These are phyloP conservation scores for Acanthopagrus latus DNA, from an alignment of 2,797 vertebrate species.

Conservation along the genomic window DNA sequence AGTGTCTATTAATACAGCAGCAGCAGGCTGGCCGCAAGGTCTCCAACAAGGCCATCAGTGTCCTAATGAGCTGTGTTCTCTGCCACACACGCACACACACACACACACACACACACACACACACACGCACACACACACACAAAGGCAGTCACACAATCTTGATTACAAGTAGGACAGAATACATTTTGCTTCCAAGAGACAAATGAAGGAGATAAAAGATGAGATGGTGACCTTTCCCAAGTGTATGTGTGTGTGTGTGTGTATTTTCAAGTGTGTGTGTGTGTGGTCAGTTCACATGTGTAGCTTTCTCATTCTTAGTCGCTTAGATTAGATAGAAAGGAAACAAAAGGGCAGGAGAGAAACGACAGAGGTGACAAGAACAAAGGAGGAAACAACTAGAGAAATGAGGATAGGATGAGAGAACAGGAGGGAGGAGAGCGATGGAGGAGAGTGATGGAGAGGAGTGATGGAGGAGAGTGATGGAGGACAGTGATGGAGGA, in stretches of 20 bases:
- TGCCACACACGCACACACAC: slow-evolving; percentile 15
- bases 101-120: slow-evolving; percentile 29
- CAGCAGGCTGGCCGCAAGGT: slow-evolving; percentile 36
- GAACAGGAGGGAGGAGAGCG: neutral
- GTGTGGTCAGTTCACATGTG: neutral
- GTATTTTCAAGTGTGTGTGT: slow-evolving; percentile 31
- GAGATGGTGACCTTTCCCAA: slow-evolving; percentile 42
- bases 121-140: slow-evolving; percentile 35
- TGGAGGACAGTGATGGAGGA: no score
- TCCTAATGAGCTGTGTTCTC: slow-evolving; percentile 60
- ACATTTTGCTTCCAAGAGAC: slow-evolving; percentile 28
- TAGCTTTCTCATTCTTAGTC: neutral
- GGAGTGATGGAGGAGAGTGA: no score
- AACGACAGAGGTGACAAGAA: no score
- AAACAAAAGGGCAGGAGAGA: neutral
- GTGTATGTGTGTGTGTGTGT: slow-evolving; percentile 15
- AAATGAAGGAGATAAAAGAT: slow-evolving; percentile 40
- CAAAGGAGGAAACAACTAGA: neutral
- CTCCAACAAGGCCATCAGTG: slow-evolving; percentile 54
- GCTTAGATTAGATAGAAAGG: neutral
- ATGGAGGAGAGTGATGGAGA: no score
- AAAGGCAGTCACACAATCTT: slow-evolving; percentile 32
- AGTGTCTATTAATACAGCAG: slow-evolving; percentile 65
- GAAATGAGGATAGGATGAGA: neutral
- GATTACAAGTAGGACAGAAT: slow-evolving; percentile 41